Base-by-base conservation (phyloP, 2,888 invertebrate species). In the Tuta absoluta region DNA sequence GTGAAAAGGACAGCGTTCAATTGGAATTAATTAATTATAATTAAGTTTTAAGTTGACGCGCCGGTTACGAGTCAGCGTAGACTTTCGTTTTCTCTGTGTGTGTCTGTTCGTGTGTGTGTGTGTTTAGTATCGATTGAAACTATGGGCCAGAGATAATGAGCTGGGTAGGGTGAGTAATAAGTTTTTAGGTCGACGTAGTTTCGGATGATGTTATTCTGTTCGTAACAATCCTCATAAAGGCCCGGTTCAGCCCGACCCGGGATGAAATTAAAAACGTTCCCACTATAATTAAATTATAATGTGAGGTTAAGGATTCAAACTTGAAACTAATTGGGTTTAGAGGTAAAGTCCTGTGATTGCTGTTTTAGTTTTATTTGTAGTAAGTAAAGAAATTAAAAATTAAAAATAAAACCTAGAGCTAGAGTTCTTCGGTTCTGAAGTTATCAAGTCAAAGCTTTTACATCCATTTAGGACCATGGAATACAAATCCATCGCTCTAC, bases 21-120 rank as follows among this genome's bases (percentile, higher is more conserved):
- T 94, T 93, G 93, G 94, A 94, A 94, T 94, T 94, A 94, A 94
- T 95, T 95, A 95, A 95, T 95, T 95, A 95, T 95, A 95, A 95
- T 95, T 94, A 95, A 95, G 95, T 95, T 95, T 91, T 95, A 94
- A 95, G 95, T 94, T 94, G 93, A 93, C 93, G 93, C 92, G 92
- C 87, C 86, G 86, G 89, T 91, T 91, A 91, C 89, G 89, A 85
- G 86, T 85, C 84, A 81, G 85, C 85, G 83, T 86, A 86, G 85
- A 87, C 85, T 87, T 88, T 86, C 82, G 79, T 82, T 65, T 82
- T 83, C 80, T 79, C 75, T 78, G 83, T 79, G 77, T 82, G 89
- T 85, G 86, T 87, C 84, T 71, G 83, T 67, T 80, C 83, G 82
- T 81, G 80, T 83, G 85, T 83, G 85, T 87, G 86, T 85, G 60